These are phyloP conservation scores for Patiria miniata DNA, from an alignment of 35 echinoderm and acorn worm species.

Conservation along the genomic window DNA sequence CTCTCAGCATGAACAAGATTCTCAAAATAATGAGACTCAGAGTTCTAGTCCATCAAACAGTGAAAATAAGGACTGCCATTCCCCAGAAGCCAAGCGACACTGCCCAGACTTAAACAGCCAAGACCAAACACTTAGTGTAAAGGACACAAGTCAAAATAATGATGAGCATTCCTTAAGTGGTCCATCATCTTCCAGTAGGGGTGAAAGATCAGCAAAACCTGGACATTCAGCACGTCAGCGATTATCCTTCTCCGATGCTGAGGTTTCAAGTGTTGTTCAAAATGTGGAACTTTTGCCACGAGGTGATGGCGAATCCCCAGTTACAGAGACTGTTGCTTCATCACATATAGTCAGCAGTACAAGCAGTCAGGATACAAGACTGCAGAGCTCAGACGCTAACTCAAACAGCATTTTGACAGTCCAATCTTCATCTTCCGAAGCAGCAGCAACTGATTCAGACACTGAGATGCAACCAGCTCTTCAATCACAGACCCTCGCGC, in stretches of 20 bases:
- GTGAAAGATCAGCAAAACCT: not conserved
- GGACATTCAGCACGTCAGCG: not conserved
- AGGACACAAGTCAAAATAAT: not conserved
- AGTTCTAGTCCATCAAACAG: not conserved
- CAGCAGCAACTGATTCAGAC: not conserved
- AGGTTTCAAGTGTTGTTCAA: conserved; percentile 7
- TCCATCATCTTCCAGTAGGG: not conserved
- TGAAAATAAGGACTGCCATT: conserved; percentile 2
- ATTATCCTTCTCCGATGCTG: not conserved
- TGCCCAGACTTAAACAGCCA: not conserved
- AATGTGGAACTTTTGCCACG: not conserved
- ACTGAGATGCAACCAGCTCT: conserved; percentile 11
- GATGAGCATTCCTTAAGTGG: not conserved
- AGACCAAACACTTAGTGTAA: not conserved
- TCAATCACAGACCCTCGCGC: not conserved
- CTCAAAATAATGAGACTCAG: not conserved
- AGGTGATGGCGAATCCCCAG: not conserved
- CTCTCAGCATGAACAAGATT: not conserved
- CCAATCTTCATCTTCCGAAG: too few species aligned
- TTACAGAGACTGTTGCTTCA: too few species aligned
- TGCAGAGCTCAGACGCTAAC: too few species aligned
- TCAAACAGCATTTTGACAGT: too few species aligned
- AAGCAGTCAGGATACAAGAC: not conserved
- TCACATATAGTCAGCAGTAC: not conserved
- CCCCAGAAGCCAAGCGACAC: conserved; percentile 16